These are phyloP conservation scores for Epirrhoe tristata DNA, from an alignment of 2,888 invertebrate genomes.

Conservation along the genomic window DNA sequence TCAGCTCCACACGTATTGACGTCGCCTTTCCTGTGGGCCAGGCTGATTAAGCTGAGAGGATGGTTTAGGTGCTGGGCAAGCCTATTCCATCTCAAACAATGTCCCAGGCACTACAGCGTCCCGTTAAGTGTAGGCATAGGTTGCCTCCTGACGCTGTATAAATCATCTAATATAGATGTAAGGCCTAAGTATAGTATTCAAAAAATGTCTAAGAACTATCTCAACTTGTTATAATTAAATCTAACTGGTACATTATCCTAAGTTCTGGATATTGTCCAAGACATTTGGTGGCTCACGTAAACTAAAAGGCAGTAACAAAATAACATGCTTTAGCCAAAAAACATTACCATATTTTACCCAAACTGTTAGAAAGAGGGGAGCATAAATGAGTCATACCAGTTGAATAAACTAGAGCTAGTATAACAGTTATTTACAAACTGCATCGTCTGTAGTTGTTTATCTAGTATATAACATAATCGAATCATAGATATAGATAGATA, in stretches of 20 bases:
- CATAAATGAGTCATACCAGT: neutral
- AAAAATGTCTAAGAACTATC: neutral
- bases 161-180: too few species aligned
- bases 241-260: slow-evolving; percentile 16
- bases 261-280: slow-evolving; percentile 28
- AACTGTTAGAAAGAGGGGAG: neutral
- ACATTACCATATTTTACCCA: slow-evolving; percentile 13
- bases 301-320: slow-evolving; percentile 7
- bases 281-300: slow-evolving; percentile 22
- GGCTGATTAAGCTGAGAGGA: too few species aligned
- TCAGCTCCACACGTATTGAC: too few species aligned
- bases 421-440: neutral
- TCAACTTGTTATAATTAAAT: neutral
- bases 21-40: too few species aligned
- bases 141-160: too few species aligned
- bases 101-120: too few species aligned
- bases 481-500: neutral
- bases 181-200: too few species aligned
- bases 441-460: neutral
- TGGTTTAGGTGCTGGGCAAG: too few species aligned
- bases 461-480: neutral
- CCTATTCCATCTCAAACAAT: too few species aligned
- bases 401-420: neutral
- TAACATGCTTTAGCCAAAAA: neutral
- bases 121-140: too few species aligned